Conservation (phyloP, 2,797 vertebrate species). For the Alca torda region DNA sequence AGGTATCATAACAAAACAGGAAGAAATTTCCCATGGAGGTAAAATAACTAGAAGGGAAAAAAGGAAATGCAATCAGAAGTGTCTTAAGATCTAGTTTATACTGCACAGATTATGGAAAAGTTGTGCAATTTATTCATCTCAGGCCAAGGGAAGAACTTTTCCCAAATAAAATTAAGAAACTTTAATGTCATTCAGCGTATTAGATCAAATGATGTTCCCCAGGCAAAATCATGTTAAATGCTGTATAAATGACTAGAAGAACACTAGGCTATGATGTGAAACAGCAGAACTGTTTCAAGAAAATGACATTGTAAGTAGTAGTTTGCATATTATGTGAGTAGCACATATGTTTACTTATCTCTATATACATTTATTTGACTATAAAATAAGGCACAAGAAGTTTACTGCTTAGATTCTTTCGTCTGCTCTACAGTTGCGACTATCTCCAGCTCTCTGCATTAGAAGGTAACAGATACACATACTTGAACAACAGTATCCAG, state of each 20-base stretch:
- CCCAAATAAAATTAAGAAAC: neutral
- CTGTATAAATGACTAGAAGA: neutral
- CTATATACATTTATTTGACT: neutral
- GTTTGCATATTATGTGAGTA: neutral
- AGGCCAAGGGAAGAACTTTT: neutral
- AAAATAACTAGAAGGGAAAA: neutral
- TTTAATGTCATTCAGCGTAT: neutral
- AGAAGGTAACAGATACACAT: accelerated
- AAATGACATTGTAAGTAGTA: neutral
- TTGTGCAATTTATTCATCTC: neutral
- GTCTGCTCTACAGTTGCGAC: neutral
- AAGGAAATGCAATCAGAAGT: neutral
- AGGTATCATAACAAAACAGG: neutral
- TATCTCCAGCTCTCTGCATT: neutral
- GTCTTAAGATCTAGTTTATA: neutral
- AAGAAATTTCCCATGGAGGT: neutral
- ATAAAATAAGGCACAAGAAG: neutral
- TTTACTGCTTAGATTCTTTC: neutral
- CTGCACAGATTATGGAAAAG: neutral
- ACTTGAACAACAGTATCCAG: neutral
- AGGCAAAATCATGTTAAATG: neutral
- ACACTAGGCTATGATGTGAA: neutral
- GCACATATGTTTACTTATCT: neutral
- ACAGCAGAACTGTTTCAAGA: neutral
- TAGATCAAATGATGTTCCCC: neutral